A percentile compares a stretch with the other conserved stretches of the same genome.
Evolutionary conservation across 1,140 invertebrate species (phyloP).

Genomic region (Rhyacophila brunnea): DNA sequence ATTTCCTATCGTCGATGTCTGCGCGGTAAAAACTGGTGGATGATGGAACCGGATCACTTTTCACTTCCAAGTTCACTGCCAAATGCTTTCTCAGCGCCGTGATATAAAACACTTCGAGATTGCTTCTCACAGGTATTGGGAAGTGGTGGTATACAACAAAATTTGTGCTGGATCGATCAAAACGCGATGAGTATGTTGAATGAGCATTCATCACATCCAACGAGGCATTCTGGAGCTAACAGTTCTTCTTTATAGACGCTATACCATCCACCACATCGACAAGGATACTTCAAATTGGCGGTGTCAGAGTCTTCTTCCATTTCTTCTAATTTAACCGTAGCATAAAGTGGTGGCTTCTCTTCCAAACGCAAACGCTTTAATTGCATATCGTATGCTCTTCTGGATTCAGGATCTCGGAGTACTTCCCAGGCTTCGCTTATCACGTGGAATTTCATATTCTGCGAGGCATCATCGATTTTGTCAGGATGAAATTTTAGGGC

Average conservation of each 20-base stretch:
- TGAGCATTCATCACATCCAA: slow-evolving; percentile 67
- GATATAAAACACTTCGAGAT: too few relatives aligned
- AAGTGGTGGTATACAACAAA: too few relatives aligned
- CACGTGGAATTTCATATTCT: slow-evolving; percentile 48
- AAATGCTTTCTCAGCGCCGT: too few relatives aligned
- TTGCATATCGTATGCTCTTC: slow-evolving; percentile 60
- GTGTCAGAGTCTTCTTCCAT: slow-evolving; percentile 47
- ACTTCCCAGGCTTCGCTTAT: slow-evolving; percentile 65
- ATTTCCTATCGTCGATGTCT: too few relatives aligned
- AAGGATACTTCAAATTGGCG: slow-evolving; percentile 53
- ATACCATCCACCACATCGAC: slow-evolving; percentile 66
- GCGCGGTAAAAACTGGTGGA: too few relatives aligned
- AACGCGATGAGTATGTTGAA: slow-evolving; percentile 57
- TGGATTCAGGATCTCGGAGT: slow-evolving; percentile 53
- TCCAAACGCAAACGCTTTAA: slow-evolving; percentile 54
- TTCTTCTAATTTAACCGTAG: slow-evolving; percentile 53
- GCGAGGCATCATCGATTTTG: slow-evolving; percentile 44
- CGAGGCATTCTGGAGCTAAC: slow-evolving; percentile 45
- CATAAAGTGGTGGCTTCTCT: slow-evolving; percentile 56
- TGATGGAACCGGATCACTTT: too few relatives aligned
- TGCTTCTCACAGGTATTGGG: too few relatives aligned
- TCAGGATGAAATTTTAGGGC: slow-evolving; percentile 64
- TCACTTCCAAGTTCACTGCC: too few relatives aligned
- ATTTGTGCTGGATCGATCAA: too few relatives aligned
- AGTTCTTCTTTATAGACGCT: slow-evolving; percentile 50